Conservation (phyloP, 2,888 invertebrate genomes). For the Morpho deidamia region DNA sequence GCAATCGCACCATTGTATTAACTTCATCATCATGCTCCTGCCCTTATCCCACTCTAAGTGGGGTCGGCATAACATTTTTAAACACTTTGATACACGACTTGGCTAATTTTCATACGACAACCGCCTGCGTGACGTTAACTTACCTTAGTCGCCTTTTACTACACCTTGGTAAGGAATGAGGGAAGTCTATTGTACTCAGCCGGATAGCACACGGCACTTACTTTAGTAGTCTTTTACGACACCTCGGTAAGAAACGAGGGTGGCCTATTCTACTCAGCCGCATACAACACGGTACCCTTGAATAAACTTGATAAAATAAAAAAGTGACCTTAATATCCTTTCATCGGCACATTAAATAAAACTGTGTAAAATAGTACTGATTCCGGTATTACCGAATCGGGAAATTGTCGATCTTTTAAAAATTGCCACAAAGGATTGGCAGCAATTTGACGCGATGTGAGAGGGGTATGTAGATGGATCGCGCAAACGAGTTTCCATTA, state of each 20-base stretch:
- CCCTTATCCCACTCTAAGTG: too few relatives aligned
- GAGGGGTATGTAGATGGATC: constrained; percentile 23
- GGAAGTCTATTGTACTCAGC: too few relatives aligned
- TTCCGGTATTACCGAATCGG: neutral
- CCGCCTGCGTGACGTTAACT: neutral
- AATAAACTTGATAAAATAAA: neutral
- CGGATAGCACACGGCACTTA: too few relatives aligned
- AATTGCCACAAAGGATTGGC: constrained; percentile 9
- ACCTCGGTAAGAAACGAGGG: too few relatives aligned
- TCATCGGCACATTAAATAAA: neutral
- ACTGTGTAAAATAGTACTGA: neutral
- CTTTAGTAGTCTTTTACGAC: too few relatives aligned
- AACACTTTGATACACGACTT: neutral
- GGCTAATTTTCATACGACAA: neutral
- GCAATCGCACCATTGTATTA: too few relatives aligned
- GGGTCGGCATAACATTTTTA: neutral
- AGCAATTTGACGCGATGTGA: constrained; percentile 5
- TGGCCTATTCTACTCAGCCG: too few relatives aligned
- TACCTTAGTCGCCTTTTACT: neutral
- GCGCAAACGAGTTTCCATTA: constrained; percentile 33
- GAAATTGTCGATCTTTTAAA: neutral
- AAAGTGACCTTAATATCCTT: neutral
- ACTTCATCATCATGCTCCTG: too few relatives aligned
- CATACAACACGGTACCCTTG: too few relatives aligned
- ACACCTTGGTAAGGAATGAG: too few relatives aligned